Conservation (phyloP, 2,113 vertebrate genomes). For the Madoqua kirkii region DNA sequence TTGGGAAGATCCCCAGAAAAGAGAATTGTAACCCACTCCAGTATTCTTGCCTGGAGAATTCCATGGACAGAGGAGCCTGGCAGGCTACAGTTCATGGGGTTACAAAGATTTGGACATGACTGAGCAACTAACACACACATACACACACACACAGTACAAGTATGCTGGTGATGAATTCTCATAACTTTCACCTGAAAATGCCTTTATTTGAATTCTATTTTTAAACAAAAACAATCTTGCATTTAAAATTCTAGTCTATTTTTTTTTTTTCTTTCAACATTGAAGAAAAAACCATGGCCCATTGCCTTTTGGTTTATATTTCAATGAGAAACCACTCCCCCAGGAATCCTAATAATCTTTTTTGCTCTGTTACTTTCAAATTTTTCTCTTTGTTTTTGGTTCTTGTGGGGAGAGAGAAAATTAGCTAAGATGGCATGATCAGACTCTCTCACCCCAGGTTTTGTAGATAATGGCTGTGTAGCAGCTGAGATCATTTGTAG, state of each 20-base stretch:
- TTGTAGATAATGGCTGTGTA: neutral
- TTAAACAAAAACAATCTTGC: neutral
- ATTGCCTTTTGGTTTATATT: neutral
- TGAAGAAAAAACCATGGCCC: too few relatives aligned
- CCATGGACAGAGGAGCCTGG: neutral
- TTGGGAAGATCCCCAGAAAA: neutral
- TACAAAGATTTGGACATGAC: neutral
- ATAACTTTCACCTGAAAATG: neutral
- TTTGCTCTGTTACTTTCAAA: neutral
- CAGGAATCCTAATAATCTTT: neutral
- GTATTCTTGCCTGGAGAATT: neutral
- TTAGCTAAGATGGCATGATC: neutral
- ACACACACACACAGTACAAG: neutral
- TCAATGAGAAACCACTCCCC: neutral
- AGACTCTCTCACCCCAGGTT: neutral
- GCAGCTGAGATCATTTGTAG: neutral
- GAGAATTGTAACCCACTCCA: neutral
- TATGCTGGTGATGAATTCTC: neutral
- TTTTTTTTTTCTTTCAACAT: neutral
- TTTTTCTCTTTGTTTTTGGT: neutral
- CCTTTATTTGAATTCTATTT: neutral
- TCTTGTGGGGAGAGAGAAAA: neutral
- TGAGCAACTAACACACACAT: neutral
- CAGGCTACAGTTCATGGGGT: neutral
- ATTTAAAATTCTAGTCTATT: neutral